Evolutionary conservation across 1,140 invertebrate genomes (phyloP), one percentile per base, ranked within the genome.

Genomic region (Drosophila miranda): DNA sequence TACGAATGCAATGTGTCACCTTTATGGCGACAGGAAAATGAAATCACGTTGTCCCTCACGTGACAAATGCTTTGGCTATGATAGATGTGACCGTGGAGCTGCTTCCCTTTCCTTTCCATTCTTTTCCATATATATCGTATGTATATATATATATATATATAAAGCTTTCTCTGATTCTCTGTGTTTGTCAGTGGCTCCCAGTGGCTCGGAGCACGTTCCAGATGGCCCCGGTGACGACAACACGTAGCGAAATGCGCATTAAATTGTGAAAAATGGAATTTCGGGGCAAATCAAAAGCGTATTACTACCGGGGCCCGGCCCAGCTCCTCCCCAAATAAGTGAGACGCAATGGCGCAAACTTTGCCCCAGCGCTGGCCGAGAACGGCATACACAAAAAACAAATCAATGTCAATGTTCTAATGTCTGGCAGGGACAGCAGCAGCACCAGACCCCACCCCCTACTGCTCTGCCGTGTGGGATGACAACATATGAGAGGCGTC

Each of bases 261-360:
- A 86, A 86, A 87, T 86, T 87, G 82, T 86, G 82, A 87, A 87
- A 87, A 87, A 87, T 88, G 82, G 78, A 87, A 83, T 88, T 87
- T 76, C 52, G 66, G 34, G 78, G 75, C 83, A 88, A 87, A 87
- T 87, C 82, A 87, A 87, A 87, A 87, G 71, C 83, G 78, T 83
- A 88, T 87, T 87, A 87, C 75, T 83, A 70, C 48, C 58, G 53
- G 57, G 46, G 43, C 16, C 28, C 11, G 4, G 0, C 11, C 19
- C 51, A 11, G 9, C 26, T 26, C 4, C 41, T 21, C 45, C 46
- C 51, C 16, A 67, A 88, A 78, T 76, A 88, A 88, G 81, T 81
- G 78, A 77, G 81, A 87, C 55, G 74, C 51, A 59, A 59, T 43
- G 57, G 34, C 49, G 61, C 62, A 73, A 68, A 67, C 43, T 68